phyloP scores from a whole-genome alignment of 2,888 invertebrate genomes.

The Calliphora vomitoria region DNA sequence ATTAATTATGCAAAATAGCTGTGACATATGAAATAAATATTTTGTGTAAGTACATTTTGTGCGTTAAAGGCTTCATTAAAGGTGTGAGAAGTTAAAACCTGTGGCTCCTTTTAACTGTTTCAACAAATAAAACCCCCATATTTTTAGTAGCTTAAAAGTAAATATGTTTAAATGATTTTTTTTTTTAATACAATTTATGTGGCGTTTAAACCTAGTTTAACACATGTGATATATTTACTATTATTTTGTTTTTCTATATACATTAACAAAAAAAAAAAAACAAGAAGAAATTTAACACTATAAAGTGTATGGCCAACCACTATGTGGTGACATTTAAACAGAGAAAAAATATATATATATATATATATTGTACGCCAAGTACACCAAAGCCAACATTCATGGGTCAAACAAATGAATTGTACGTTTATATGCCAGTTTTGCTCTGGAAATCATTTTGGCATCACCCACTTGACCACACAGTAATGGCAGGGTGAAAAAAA shows the following conservation, averaged over 20 bases:
- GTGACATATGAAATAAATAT: conserved; percentile 63
- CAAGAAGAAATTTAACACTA: conserved; percentile 55
- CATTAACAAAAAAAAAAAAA: conserved; percentile 13
- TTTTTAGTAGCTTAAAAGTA: conserved; percentile 39
- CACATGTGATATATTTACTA: conserved; percentile 72
- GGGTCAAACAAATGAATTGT: conserved; percentile 73
- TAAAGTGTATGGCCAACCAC: conserved; percentile 73
- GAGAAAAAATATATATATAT: conserved; percentile 39
- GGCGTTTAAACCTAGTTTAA: conserved; percentile 67
- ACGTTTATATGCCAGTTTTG: conserved; percentile 53
- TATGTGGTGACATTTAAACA: conserved; percentile 72
- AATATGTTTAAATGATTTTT: conserved; percentile 44
- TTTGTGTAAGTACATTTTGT: background rate
- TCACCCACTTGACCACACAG: conserved; percentile 73
- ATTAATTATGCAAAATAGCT: conserved; percentile 80
- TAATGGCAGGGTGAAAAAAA: conserved; percentile 37
- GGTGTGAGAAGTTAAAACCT: background rate
- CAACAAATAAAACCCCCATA: conserved; percentile 28
- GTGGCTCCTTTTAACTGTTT: background rate
- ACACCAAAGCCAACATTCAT: conserved; percentile 73
- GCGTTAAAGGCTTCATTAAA: background rate
- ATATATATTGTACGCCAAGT: conserved; percentile 45
- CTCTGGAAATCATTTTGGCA: conserved; percentile 71
- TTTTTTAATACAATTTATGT: conserved; percentile 16
- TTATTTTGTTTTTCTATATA: conserved; percentile 40